Base-by-base conservation (phyloP, 2,113 vertebrate species). In the Elephas maximus region DNA sequence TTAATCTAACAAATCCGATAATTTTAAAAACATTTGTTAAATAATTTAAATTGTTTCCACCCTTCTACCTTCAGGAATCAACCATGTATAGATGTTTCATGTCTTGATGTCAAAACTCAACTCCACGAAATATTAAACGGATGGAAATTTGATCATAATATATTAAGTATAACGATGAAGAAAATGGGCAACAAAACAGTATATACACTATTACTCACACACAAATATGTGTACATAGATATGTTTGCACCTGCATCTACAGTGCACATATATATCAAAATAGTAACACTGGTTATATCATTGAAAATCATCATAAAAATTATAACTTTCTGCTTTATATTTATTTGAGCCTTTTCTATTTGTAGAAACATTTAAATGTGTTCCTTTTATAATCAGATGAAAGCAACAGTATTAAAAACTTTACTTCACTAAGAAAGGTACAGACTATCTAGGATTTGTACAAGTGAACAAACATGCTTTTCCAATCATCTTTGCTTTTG, bases 321-420 rank as follows among this genome's bases (percentile, higher is more conserved):
- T 12, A 37, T 63, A 94, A 89, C 53, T 82, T 89, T 76, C 57
- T 65, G n/a, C 57, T 57, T 76, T 44, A 82, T 74, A 94, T 74
- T 51, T 79, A 69, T 44, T 67, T 57, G 44, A 81, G n/a, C 11
- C 37, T 28, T 84, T 83, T 83, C 79, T 33, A 60, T 26, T 69
- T 78, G 33, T 93, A 57, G 53, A 57, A 57, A 57, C 15, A 21
- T 71, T 8, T n/a, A 82, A 91, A 83, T n/a, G 24, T 41, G 15
- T 26, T 69, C 80, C 33, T 84, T 83, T 85, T 77, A 48, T 65
- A 74, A 84, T 33, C 37, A 12, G 83, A 94, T 44, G 33, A 77
- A 51, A 85, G 81, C 12, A 94, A 88, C 77, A 77, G 33, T 9
- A n/a, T 21, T 69, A 41, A 82, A 82, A 30, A 18, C 74, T 82